Conservation (phyloP, 1,140 invertebrate genomes). For the Cephus cinctus region DNA sequence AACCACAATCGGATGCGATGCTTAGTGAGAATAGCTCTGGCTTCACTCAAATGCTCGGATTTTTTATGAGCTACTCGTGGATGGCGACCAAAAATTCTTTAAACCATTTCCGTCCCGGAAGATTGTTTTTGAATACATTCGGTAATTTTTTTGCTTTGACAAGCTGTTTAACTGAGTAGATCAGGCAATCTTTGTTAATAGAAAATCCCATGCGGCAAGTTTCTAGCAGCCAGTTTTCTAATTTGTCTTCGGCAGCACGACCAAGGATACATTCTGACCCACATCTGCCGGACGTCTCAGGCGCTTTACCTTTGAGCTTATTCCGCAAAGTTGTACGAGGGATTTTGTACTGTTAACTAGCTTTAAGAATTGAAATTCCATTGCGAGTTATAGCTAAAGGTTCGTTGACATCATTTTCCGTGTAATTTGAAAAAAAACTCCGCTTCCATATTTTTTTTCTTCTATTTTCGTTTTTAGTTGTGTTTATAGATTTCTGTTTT, state of each 20-base stretch:
- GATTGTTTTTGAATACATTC: constrained; percentile 20
- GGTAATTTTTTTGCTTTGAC: constrained; percentile 10
- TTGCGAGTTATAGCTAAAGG: constrained; percentile 5
- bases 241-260: constrained; percentile 16
- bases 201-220: constrained; percentile 25
- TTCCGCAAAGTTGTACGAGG: constrained; percentile 12
- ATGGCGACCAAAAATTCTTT: constrained; percentile 26
- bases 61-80: constrained; percentile 21
- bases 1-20: constrained; percentile 29
- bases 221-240: constrained; percentile 14
- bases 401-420: constrained; percentile 7
- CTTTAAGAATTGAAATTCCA: constrained; percentile 5
- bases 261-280: constrained; percentile 21
- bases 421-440: constrained; percentile 11
- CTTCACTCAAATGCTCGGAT: constrained; percentile 26
- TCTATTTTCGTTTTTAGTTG: constrained; percentile 7
- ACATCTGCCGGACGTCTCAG: constrained; percentile 11
- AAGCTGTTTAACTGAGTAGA: constrained; percentile 26
- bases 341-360: constrained; percentile 11
- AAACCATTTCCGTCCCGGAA: constrained; percentile 27
- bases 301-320: constrained; percentile 11
- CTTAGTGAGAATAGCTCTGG: constrained; percentile 23
- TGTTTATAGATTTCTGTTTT: constrained; percentile 7
- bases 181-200: constrained; percentile 23
- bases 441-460: neutral